phyloP scores from a whole-genome alignment of 2,888 invertebrate species.

The Adelphocoris suturalis region DNA sequence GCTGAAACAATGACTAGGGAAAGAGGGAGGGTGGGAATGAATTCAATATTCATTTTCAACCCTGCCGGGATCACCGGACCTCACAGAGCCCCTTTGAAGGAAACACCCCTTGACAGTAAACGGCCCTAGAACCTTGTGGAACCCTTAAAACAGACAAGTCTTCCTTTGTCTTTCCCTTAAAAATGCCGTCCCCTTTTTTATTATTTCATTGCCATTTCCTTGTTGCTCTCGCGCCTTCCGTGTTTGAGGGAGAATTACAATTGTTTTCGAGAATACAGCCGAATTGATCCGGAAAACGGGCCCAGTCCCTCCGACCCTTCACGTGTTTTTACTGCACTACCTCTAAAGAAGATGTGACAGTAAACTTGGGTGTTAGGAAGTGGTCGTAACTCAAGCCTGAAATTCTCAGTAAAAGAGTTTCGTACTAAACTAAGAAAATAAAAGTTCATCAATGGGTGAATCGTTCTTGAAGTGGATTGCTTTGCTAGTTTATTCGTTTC shows the following conservation, averaged over 20 bases:
- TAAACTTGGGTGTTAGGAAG: conserved; percentile 45
- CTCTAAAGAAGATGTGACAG: conserved; percentile 8
- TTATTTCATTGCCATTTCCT: conserved; percentile 38
- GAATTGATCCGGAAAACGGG: conserved; percentile 15
- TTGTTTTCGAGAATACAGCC: neutral
- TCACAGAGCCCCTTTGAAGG: conserved; percentile 20
- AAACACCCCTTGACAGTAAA: neutral
- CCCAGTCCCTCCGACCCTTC: neutral
- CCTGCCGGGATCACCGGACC: neutral
- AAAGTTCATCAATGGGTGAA: conserved; percentile 48
- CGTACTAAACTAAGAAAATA: conserved; percentile 3
- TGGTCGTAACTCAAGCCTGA: conserved; percentile 40
- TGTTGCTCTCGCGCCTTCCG: neutral
- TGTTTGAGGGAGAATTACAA: conserved; percentile 18
- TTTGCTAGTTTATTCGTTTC: neutral
- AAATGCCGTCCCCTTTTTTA: neutral
- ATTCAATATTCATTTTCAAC: conserved; percentile 41
- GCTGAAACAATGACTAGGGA: neutral
- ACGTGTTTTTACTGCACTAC: neutral
- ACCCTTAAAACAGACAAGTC: neutral
- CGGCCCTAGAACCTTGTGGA: neutral
- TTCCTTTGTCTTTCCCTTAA: neutral
- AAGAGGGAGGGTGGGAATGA: neutral
- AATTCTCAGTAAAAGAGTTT: conserved; percentile 36
- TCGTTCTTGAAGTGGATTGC: conserved; percentile 12